These are phyloP conservation scores for Lumbricus terrestris DNA, from an alignment of 2,888 invertebrate genomes.

Conservation along the genomic window DNA sequence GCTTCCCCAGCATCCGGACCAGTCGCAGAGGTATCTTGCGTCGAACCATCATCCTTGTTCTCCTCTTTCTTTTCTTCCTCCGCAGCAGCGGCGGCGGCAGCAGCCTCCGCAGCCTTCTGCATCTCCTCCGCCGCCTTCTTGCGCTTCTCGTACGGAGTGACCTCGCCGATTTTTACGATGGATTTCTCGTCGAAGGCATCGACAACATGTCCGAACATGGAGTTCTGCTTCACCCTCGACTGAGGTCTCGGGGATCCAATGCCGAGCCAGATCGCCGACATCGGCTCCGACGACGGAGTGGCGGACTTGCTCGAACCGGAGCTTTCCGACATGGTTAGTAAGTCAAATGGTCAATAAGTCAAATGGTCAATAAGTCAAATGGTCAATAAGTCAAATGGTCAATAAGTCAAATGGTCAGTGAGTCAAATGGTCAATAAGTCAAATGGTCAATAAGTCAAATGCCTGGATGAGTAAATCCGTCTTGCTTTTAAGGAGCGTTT, in stretches of 20 bases:
- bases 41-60: neutral
- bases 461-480: neutral
- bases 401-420: neutral
- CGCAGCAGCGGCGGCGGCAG: neutral
- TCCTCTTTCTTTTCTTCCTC: neutral
- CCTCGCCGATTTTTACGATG: conserved; percentile 29
- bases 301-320: conserved; percentile 14
- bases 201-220: conserved; percentile 33
- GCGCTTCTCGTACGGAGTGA: conserved; percentile 28
- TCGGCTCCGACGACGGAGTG: conserved; percentile 21
- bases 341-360: neutral
- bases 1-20: neutral
- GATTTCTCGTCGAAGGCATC: conserved; percentile 35
- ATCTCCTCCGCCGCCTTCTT: conserved; percentile 22
- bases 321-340: neutral
- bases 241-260: conserved; percentile 29
- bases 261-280: conserved; percentile 28
- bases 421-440: neutral
- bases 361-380: neutral
- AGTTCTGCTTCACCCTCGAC: conserved; percentile 23
- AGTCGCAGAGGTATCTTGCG: neutral
- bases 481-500: neutral
- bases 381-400: neutral
- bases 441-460: no score
- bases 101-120: neutral